Evolutionary conservation across 2,888 invertebrate species (phyloP).

Genomic region (Trichopoda pennipes): DNA sequence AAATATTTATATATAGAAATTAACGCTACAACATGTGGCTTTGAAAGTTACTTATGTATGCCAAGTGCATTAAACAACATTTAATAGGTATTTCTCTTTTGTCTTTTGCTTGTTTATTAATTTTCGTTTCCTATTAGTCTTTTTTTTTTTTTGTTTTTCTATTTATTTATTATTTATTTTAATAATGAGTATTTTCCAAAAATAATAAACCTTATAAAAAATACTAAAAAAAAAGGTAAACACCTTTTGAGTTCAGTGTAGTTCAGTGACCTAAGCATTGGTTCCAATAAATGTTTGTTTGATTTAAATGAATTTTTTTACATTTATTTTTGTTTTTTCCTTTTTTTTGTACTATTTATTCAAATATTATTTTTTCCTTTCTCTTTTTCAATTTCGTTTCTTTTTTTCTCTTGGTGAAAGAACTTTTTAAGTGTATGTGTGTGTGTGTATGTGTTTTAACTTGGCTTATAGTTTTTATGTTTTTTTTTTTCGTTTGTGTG

Average conservation of each 20-base stretch:
- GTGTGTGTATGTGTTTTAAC: neutral
- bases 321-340: conserved; percentile 5
- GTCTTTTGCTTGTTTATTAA: conserved; percentile 14
- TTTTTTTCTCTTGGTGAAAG: conserved; percentile 28
- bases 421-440: conserved; percentile 10
- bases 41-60: conserved; percentile 51
- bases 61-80: conserved; percentile 32
- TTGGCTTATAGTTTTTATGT: too few relatives aligned
- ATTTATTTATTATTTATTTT: conserved; percentile 40
- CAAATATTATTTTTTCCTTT: conserved; percentile 38
- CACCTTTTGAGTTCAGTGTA: conserved; percentile 47
- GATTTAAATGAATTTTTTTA: conserved; percentile 35
- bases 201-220: conserved; percentile 17
- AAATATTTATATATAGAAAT: conserved; percentile 16
- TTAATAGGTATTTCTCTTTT: conserved; percentile 34
- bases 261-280: conserved; percentile 65
- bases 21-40: conserved; percentile 18
- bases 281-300: conserved; percentile 48
- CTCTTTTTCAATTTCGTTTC: conserved; percentile 19
- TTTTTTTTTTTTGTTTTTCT: conserved; percentile 34
- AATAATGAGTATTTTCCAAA: conserved; percentile 49
- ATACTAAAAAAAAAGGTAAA: conserved; percentile 20
- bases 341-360: conserved; percentile 12
- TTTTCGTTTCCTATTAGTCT: neutral
- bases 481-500: neutral